Percentiles rank a stretch among this genome's conserved stretches.
Conservation (phyloP, 2,797 vertebrate genomes). For the Odontamblyopus rebecca region DNA sequence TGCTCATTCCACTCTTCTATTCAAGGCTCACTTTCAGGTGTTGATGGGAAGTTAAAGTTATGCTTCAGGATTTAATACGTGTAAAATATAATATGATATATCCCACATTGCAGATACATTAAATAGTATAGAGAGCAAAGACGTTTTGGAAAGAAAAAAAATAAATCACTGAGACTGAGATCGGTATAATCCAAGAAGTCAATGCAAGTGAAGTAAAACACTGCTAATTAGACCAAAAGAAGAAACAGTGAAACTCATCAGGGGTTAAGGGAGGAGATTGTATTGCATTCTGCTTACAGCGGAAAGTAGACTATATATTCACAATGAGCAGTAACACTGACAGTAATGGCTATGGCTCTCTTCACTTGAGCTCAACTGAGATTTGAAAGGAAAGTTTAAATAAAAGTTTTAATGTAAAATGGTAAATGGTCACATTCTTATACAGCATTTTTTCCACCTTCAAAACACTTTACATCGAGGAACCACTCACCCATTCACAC, state of each 20-base stretch:
- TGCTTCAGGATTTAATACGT: neutral
- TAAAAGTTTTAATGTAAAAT: conserved; percentile 4
- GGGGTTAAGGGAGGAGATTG: neutral
- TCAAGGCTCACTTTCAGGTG: neutral
- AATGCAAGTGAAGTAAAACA: neutral
- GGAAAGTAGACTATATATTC: neutral
- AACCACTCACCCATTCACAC: no score
- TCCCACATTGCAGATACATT: neutral
- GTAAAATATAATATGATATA: neutral
- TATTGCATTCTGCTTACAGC: neutral
- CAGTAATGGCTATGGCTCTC: neutral
- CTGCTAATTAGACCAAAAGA: neutral
- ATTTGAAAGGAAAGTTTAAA: neutral
- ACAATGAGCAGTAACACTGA: neutral
- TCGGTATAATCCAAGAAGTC: neutral
- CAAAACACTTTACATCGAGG: no score
- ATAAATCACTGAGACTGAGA: neutral
- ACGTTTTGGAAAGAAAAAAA: conserved; percentile 8
- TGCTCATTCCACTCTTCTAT: neutral
- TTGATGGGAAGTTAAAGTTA: neutral
- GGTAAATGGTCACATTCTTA: no score
- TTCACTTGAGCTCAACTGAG: neutral
- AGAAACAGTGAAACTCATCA: neutral
- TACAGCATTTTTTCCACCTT: no score
- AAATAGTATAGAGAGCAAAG: neutral